These are phyloP conservation scores for Erannis defoliaria DNA, from an alignment of 2,888 invertebrate genomes.

Conservation along the genomic window DNA sequence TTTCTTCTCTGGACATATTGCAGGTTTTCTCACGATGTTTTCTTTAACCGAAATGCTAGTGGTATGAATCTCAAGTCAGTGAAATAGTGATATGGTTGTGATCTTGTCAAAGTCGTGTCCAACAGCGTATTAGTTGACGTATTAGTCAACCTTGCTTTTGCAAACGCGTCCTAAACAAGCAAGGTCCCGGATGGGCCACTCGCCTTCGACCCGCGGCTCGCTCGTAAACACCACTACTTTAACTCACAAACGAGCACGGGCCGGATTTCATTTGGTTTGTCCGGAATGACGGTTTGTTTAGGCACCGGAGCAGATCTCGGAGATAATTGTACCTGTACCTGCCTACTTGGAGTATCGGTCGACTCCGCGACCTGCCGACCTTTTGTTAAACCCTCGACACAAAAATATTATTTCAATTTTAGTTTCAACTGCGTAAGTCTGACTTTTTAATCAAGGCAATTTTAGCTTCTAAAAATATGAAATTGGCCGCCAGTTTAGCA, in stretches of 20 bases:
- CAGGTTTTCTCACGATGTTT: too few relatives aligned
- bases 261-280: conserved; percentile 11
- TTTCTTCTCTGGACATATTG: too few relatives aligned
- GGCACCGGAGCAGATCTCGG: neutral
- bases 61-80: too few relatives aligned
- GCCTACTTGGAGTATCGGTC: too few relatives aligned
- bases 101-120: neutral
- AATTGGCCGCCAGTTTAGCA: neutral
- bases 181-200: neutral
- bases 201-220: neutral
- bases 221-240: conserved; percentile 11
- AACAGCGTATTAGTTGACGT: neutral
- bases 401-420: conserved; percentile 1
- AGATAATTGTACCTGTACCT: neutral
- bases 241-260: conserved; percentile 8
- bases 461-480: neutral
- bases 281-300: conserved; percentile 6
- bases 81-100: too few relatives aligned
- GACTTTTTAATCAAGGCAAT: conserved; percentile 6
- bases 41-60: too few relatives aligned
- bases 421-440: neutral
- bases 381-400: neutral
- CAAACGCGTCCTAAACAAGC: conserved; percentile 17
- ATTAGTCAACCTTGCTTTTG: neutral
- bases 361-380: neutral